A percentile compares a stretch with the other conserved stretches of the same genome.
Conservation (phyloP, 2,113 vertebrate species). For the Dasyornis broadbenti region DNA sequence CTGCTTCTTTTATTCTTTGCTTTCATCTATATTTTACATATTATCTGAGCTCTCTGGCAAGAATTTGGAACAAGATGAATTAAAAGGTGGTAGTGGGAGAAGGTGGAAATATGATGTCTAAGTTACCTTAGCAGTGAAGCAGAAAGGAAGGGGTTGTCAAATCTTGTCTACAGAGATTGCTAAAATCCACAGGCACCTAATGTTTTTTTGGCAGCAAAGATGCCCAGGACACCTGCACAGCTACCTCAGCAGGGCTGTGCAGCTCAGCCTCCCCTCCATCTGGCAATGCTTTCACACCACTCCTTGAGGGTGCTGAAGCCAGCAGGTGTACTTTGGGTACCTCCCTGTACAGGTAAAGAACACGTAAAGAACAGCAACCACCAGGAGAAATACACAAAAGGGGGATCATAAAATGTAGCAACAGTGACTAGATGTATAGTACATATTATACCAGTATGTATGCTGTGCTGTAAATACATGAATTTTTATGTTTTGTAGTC, state of each 20-base stretch:
- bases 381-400: not conserved
- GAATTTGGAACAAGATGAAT: not conserved
- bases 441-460: not conserved
- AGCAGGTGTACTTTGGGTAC: not conserved
- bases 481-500: not conserved
- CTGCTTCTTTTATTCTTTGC: not conserved
- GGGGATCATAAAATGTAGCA: not conserved
- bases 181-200: not conserved
- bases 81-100: not conserved
- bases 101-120: not conserved
- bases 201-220: not conserved
- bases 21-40: not conserved
- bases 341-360: not conserved
- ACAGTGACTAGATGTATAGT: not conserved
- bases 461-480: not conserved
- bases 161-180: not conserved
- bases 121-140: not conserved
- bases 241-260: not conserved
- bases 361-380: not conserved
- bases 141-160: not conserved
- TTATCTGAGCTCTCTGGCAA: not conserved
- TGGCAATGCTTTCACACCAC: not conserved
- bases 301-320: accelerated
- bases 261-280: not conserved
- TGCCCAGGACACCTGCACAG: not conserved